Conservation (phyloP, 2,113 vertebrate species). For the Catharus minimus region DNA sequence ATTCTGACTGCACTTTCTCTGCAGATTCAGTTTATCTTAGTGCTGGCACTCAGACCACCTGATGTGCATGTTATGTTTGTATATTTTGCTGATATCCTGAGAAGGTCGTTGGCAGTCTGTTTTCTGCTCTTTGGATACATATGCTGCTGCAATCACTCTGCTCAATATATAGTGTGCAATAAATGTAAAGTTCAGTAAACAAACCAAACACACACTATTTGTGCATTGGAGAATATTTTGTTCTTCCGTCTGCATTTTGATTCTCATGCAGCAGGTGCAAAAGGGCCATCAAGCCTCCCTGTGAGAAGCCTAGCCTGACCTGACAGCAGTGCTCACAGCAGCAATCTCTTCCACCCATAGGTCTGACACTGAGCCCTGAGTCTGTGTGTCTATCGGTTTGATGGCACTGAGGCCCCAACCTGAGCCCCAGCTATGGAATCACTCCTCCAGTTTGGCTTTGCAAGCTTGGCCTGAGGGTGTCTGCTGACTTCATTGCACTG, state of each 20-base stretch:
- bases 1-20: background rate
- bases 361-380: background rate
- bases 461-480: background rate
- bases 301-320: background rate
- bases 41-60: slow-evolving; percentile 25
- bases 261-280: background rate
- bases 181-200: slow-evolving; percentile 10
- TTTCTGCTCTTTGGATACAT: background rate
- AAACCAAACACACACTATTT: background rate
- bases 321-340: accelerated
- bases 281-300: background rate
- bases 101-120: slow-evolving; percentile 28
- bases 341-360: background rate
- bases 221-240: background rate
- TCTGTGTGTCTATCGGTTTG: accelerated
- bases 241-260: background rate
- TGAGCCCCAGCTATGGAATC: background rate
- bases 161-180: background rate
- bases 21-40: background rate
- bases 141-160: background rate
- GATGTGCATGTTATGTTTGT: slow-evolving; percentile 9
- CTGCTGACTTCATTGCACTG: accelerated
- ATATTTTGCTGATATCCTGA: slow-evolving; percentile 26
- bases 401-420: accelerated
- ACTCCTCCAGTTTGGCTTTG: background rate